These are phyloP conservation scores for Pavo muticus DNA, from an alignment of 2,113 vertebrate species.

Conservation along the genomic window DNA sequence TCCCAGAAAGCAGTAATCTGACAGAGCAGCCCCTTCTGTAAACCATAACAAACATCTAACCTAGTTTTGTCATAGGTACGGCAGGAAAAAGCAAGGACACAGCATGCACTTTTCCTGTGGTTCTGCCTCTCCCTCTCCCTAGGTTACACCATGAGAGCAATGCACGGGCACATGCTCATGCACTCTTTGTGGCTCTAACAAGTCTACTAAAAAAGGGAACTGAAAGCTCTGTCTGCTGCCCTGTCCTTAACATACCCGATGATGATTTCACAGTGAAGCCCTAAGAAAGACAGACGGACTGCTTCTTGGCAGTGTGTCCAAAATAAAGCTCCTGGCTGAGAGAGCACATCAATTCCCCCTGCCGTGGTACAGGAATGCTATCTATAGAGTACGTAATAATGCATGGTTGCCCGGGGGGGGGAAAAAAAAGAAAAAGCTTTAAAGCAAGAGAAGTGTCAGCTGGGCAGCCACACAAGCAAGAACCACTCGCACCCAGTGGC, in stretches of 20 bases:
- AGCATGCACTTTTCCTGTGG: too few relatives aligned
- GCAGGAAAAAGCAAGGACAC: not conserved
- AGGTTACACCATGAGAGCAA: not conserved
- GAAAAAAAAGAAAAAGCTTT: not conserved
- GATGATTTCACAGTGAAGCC: not conserved
- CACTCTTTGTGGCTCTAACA: not conserved
- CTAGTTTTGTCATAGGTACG: not conserved
- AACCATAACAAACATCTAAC: not conserved
- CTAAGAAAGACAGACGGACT: not conserved
- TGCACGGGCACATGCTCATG: rapidly evolving
- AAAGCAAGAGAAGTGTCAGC: not conserved
- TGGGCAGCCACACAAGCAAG: not conserved
- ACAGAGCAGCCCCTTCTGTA: rapidly evolving
- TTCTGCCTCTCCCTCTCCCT: not conserved
- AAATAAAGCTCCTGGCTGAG: not conserved
- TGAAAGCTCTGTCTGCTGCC: not conserved
- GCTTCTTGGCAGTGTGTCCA: not conserved
- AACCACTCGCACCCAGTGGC: not conserved
- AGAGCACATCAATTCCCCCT: not conserved
- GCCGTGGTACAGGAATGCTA: not conserved
- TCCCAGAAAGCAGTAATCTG: not conserved
- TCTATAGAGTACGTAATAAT: not conserved
- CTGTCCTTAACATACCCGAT: slow-evolving; percentile 23
- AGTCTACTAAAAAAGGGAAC: not conserved
- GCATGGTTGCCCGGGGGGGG: not conserved